These are phyloP conservation scores for Varanus komodoensis DNA, from an alignment of 2,113 vertebrate genomes.

Conservation along the genomic window DNA sequence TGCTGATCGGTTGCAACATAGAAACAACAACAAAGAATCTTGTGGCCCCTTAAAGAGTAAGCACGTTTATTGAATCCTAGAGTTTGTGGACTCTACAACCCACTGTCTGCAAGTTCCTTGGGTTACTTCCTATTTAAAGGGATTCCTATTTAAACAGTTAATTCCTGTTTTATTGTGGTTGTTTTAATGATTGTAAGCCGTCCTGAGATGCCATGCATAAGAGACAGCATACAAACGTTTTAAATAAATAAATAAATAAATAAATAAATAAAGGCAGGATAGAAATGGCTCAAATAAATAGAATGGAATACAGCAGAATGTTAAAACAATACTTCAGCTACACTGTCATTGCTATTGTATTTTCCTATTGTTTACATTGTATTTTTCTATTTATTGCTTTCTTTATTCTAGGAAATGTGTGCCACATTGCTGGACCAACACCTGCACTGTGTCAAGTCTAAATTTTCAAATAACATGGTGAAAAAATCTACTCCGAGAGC, in stretches of 20 bases:
- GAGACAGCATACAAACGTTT: no score
- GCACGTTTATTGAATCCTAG: no score
- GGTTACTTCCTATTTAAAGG: not conserved
- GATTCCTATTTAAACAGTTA: no score
- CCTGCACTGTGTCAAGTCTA: slow-evolving; percentile 87
- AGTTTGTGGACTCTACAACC: no score
- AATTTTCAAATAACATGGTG: slow-evolving; percentile 76
- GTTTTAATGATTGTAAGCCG: no score
- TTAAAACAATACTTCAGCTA: not conserved
- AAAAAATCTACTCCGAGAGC: slow-evolving; percentile 69
- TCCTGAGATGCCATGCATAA: no score
- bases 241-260: no score
- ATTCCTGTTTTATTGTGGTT: no score
- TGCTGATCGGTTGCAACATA: not conserved
- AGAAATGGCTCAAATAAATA: not conserved
- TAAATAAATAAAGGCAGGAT: no score
- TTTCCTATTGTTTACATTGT: not conserved
- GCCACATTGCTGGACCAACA: slow-evolving; percentile 90
- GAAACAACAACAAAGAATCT: not conserved
- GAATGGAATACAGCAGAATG: not conserved
- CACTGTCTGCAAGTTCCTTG: not conserved
- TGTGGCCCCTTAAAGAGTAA: not conserved
- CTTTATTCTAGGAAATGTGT: slow-evolving; percentile 88
- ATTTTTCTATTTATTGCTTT: not conserved
- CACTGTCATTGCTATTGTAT: not conserved